These are phyloP conservation scores for Drosophila peninsularis DNA, from an alignment of 2,888 invertebrate species.

Conservation along the genomic window DNA sequence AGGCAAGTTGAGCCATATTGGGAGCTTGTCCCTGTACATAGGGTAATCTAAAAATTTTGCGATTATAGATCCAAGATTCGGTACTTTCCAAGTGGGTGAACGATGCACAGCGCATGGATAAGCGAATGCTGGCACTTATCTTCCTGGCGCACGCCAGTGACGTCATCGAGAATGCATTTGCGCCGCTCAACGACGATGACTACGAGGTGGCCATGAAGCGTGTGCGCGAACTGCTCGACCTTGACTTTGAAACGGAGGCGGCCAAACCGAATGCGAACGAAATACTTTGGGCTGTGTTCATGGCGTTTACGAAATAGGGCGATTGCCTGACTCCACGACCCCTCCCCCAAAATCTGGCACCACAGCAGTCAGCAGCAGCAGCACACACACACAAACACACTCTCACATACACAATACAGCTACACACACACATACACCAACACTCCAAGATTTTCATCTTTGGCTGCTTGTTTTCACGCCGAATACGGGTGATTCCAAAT, in stretches of 20 bases:
- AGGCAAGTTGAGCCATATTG: slow-evolving; percentile 86
- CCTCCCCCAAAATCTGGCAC: slow-evolving; percentile 17
- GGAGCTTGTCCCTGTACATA: background rate
- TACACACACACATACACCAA: slow-evolving; percentile 8
- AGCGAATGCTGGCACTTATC: slow-evolving; percentile 95
- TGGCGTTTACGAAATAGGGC: slow-evolving; percentile 97
- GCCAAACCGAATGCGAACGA: slow-evolving; percentile 96
- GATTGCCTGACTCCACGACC: slow-evolving; percentile 19
- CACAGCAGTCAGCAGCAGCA: slow-evolving; percentile 18
- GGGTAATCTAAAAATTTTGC: slow-evolving; percentile 1
- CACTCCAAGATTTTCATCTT: slow-evolving; percentile 19
- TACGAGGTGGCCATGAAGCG: slow-evolving; percentile 99
- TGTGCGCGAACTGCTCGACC: slow-evolving; percentile 96
- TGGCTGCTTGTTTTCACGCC: slow-evolving; percentile 51
- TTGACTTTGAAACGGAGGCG: slow-evolving; percentile 98
- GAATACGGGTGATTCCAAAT: slow-evolving; percentile 12
- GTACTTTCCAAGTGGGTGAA: slow-evolving; percentile 98
- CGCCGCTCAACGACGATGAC: slow-evolving; percentile 97
- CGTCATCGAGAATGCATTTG: slow-evolving; percentile 99
- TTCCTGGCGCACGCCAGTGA: slow-evolving; percentile 99
- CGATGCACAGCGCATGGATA: slow-evolving; percentile 98
- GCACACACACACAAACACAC: slow-evolving; percentile 25
- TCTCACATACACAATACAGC: background rate
- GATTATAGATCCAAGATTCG: slow-evolving; percentile 95
- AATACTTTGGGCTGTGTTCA: slow-evolving; percentile 99